A percentile compares a stretch with the other conserved stretches of the same genome.
phyloP scores from a whole-genome alignment of 2,113 vertebrate species.

The Burhinus bistriatus region DNA sequence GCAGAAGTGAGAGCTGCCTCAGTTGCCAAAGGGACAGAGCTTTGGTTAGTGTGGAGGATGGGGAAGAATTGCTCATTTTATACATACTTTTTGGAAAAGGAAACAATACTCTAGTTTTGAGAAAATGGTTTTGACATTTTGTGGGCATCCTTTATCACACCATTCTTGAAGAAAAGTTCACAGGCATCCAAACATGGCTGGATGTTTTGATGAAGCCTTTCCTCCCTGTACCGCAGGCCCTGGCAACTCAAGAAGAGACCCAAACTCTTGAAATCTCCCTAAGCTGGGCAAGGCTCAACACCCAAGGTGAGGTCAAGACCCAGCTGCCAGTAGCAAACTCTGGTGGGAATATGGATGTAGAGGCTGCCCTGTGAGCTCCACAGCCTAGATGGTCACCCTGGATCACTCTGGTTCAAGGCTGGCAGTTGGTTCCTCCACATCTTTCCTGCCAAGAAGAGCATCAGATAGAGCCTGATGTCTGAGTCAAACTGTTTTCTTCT shows the following conservation, averaged over 20 bases:
- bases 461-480: neutral
- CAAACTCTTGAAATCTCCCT: neutral
- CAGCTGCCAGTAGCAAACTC: neutral
- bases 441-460: neutral
- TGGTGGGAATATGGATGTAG: neutral
- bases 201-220: neutral
- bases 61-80: neutral
- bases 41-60: neutral
- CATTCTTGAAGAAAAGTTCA: neutral
- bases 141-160: neutral
- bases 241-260: neutral
- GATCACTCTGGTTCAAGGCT: neutral
- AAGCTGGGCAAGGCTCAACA: neutral
- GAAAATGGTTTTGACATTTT: neutral
- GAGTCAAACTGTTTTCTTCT: neutral
- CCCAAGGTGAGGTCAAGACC: neutral
- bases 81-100: neutral
- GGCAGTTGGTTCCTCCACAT: neutral
- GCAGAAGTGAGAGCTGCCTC: neutral
- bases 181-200: neutral
- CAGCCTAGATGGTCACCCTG: neutral
- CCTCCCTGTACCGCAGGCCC: neutral
- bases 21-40: constrained; percentile 1
- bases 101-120: neutral
- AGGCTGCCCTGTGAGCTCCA: neutral